Conservation (phyloP, 2,797 vertebrate genomes). For the Diplodus sargus region DNA sequence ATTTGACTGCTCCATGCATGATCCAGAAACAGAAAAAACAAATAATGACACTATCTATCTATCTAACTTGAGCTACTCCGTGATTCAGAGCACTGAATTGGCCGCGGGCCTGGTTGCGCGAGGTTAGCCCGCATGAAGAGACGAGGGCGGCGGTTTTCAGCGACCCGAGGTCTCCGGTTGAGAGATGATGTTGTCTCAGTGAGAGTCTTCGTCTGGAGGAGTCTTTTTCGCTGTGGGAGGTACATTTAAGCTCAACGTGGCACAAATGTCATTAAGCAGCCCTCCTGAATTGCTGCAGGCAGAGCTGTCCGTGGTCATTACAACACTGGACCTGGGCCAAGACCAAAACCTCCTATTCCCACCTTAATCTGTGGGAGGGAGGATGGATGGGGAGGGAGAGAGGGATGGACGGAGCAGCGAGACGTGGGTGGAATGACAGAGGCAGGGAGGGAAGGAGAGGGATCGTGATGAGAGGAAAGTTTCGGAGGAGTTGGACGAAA, state of each 20-base stretch:
- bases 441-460: slow-evolving; percentile 1
- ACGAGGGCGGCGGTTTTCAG: slow-evolving; percentile 26
- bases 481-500: slow-evolving; percentile 11
- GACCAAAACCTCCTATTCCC: slow-evolving; percentile 77
- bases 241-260: slow-evolving; percentile 52
- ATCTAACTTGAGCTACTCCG: not conserved
- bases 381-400: slow-evolving; percentile 50
- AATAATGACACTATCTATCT: not conserved
- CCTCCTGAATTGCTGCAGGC: slow-evolving; percentile 56
- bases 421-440: slow-evolving; percentile 44
- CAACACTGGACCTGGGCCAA: slow-evolving; percentile 73
- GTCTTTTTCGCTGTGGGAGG: slow-evolving; percentile 22
- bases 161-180: slow-evolving; percentile 24
- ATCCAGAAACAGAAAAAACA: not conserved
- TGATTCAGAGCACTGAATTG: slow-evolving; percentile 15
- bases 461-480: slow-evolving; percentile 35
- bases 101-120: slow-evolving; percentile 10
- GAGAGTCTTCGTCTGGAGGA: slow-evolving; percentile 45
- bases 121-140: slow-evolving; percentile 13
- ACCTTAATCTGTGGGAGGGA: slow-evolving; percentile 76
- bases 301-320: slow-evolving; percentile 63
- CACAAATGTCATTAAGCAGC: slow-evolving; percentile 65
- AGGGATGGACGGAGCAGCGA: slow-evolving; percentile 34
- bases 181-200: slow-evolving; percentile 50
- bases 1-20: slow-evolving; percentile 18